Conservation (phyloP, 2,888 invertebrate species). For the Esperia sulphurella region DNA sequence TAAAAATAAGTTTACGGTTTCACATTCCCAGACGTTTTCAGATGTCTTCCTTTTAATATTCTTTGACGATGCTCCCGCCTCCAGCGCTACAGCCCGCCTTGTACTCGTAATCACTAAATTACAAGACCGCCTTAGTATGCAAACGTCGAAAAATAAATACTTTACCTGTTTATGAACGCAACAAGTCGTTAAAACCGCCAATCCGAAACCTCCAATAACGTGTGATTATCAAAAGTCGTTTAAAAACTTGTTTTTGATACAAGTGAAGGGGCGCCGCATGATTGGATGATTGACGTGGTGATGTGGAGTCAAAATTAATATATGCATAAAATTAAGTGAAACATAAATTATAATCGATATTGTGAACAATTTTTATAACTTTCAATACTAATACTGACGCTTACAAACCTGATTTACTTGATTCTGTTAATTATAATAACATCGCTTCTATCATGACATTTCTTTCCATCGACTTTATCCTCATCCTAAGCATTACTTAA, state of each 20-base stretch:
- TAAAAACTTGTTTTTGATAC: constrained; percentile 17
- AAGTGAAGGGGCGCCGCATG: constrained; percentile 42
- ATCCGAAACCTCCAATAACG: constrained; percentile 26
- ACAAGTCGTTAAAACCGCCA: constrained; percentile 39
- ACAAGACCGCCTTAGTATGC: constrained; percentile 47
- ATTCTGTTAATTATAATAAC: background rate
- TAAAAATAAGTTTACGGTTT: background rate
- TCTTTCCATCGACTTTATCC: too few species aligned
- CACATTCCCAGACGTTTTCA: constrained; percentile 2
- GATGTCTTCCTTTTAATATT: constrained; percentile 5
- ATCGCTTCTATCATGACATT: background rate
- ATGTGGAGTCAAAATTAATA: constrained; percentile 35
- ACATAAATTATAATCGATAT: constrained; percentile 48
- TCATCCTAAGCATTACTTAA: too few species aligned
- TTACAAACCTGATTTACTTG: background rate
- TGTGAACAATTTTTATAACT: constrained; percentile 39
- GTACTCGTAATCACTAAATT: constrained; percentile 67
- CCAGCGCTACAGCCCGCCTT: constrained; percentile 25
- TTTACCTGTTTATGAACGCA: constrained; percentile 39
- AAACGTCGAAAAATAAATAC: constrained; percentile 63
- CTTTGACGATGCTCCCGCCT: constrained; percentile 22
- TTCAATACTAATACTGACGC: constrained; percentile 8
- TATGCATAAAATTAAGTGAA: constrained; percentile 21
- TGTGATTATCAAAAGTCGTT: constrained; percentile 12
- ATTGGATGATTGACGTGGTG: constrained; percentile 70